A percentile compares a stretch with the other conserved stretches of the same genome.
These are phyloP conservation scores for Plectrocnemia conspersa DNA, from an alignment of 1,140 invertebrate species.

Conservation along the genomic window DNA sequence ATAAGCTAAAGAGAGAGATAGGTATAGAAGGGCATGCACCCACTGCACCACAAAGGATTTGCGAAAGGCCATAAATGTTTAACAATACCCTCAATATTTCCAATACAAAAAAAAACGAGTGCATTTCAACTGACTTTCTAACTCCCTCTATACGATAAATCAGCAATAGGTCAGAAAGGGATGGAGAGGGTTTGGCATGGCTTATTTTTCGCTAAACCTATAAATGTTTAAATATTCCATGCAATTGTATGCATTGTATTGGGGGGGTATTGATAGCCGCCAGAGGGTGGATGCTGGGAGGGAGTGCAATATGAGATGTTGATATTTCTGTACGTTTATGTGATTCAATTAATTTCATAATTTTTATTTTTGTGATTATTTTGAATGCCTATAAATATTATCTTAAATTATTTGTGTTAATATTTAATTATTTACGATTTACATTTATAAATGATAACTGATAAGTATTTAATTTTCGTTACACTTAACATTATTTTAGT, in stretches of 20 bases:
- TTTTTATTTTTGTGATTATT: background rate
- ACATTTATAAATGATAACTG: no score
- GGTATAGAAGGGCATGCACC: slow-evolving; percentile 2
- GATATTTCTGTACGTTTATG: background rate
- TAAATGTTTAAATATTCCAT: slow-evolving; percentile 37
- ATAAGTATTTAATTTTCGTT: no score
- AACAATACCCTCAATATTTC: slow-evolving; percentile 34
- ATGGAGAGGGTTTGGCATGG: slow-evolving; percentile 5
- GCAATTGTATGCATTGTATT: slow-evolving; percentile 36
- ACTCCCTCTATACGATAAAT: no score
- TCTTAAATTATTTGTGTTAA: no score
- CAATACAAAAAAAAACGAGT: slow-evolving; percentile 31
- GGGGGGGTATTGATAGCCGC: slow-evolving; percentile 30
- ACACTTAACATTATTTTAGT: no score
- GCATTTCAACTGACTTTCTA: no score
- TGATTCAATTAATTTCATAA: background rate
- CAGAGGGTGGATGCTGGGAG: slow-evolving; percentile 15
- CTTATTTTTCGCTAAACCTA: slow-evolving; percentile 24
- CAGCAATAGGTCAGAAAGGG: slow-evolving; percentile 16
- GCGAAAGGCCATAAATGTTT: slow-evolving; percentile 36
- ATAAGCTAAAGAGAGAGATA: slow-evolving; percentile 7
- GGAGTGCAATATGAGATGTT: background rate
- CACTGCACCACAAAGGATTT: slow-evolving; percentile 28
- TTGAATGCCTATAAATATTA: no score
- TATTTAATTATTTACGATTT: no score